Percentiles rank a stretch among this genome's conserved stretches.
These are phyloP conservation scores for Leucopsar rothschildi DNA, from an alignment of 2,113 vertebrate species.

Conservation along the genomic window DNA sequence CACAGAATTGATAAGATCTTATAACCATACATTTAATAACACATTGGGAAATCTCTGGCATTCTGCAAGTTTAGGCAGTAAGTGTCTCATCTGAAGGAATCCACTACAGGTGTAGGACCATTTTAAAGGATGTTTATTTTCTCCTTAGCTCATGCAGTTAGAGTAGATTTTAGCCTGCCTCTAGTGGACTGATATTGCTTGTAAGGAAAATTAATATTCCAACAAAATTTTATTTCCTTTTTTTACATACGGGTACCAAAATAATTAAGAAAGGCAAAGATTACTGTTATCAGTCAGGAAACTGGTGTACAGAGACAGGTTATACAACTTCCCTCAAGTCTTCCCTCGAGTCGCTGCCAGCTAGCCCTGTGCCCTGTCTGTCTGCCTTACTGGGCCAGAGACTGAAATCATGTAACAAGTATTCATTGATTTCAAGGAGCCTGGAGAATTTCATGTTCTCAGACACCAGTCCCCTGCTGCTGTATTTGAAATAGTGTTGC, in stretches of 20 bases:
- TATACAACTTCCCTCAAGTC: neutral
- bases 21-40: neutral
- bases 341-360: neutral
- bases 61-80: neutral
- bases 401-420: neutral
- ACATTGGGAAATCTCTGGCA: neutral
- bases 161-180: neutral
- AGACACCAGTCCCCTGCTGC: neutral
- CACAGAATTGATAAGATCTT: neutral
- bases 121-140: neutral
- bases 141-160: neutral
- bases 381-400: neutral
- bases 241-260: neutral
- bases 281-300: neutral
- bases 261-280: neutral
- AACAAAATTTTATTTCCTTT: neutral
- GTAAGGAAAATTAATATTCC: neutral
- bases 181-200: neutral
- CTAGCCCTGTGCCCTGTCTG: neutral
- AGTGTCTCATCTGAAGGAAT: neutral
- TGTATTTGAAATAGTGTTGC: neutral
- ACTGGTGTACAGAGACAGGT: neutral
- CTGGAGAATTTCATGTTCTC: neutral
- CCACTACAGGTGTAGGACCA: neutral
- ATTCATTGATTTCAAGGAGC: neutral